Evolutionary conservation across 2,888 invertebrate genomes (phyloP), one percentile per base, ranked within the genome.

Genomic region (Norana najaformis): DNA sequence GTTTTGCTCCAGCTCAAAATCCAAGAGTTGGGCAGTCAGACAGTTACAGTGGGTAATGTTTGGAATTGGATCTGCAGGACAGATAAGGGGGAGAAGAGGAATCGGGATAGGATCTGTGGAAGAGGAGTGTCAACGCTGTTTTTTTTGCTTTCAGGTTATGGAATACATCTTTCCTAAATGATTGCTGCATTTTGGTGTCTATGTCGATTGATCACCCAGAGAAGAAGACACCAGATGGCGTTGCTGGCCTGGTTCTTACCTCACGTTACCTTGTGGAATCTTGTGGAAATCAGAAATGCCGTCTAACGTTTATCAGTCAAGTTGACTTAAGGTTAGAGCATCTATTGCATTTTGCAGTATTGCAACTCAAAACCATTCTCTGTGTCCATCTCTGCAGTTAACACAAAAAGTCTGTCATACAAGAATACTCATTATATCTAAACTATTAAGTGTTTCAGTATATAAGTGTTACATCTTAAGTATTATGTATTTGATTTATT

Each of bases 231-330:
- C 96, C 96, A 88, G 96, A 96, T 34, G 96, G 97, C n/a, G 93
- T 94, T 18, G 96, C 97, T 47, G 93, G 92, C 6, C 97, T 98
- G 88, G 97, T 98, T 91, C 96, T 98, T 89, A 98, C 98, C 34
- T 98, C 98, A 34, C 96, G 98, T 89, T 98, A 97, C 96, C 96
- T 98, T 89, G 98, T 98, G 92, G 98, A 98, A 95, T 98, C 98
- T 11, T 97, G 97, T 92, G 98, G 98, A 92, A 92, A 94, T 1
- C 94, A 94, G 14, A 92, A 94, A 5, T 98, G 98, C 34, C 96
- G 97, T 90, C 96, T 98, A 82, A 97, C 98, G 95, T 97, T 98
- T 95, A 96, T 98, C 90, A 97, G 97, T 38, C 96, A 98, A 93
- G 97, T 98, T 90, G 98, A 98, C 95, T 97, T 97, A 90, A 98